phyloP scores from a whole-genome alignment of 2,888 invertebrate species.

The Steromphala cineraria region DNA sequence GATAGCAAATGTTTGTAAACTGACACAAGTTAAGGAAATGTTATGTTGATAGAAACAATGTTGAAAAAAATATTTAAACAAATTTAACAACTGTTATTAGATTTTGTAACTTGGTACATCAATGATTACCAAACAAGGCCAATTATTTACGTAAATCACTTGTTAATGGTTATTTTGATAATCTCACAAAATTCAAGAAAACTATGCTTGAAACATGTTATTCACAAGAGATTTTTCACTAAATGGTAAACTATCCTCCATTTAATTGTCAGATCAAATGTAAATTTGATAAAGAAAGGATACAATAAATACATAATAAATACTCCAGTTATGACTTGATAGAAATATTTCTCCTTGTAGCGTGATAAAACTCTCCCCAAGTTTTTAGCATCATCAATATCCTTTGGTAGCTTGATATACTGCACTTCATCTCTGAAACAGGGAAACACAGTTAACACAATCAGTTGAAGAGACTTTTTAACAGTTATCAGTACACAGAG shows the following conservation, averaged over 20 bases:
- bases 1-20: slow-evolving; percentile 97
- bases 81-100: too few species aligned
- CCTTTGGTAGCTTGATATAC: slow-evolving; percentile 91
- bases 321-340: slow-evolving; percentile 92
- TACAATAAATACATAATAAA: slow-evolving; percentile 97
- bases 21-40: slow-evolving; percentile 58
- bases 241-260: neutral
- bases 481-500: too few species aligned
- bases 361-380: slow-evolving; percentile 91
- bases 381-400: slow-evolving; percentile 96
- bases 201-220: neutral
- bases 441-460: too few species aligned
- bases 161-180: too few species aligned
- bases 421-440: slow-evolving; percentile 87
- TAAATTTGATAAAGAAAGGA: slow-evolving; percentile 53
- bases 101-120: too few species aligned
- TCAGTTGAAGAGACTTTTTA: too few species aligned
- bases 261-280: too few species aligned
- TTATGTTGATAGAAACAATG: neutral
- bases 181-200: too few species aligned
- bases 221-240: neutral
- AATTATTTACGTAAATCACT: too few species aligned
- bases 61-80: too few species aligned
- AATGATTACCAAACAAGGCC: too few species aligned
- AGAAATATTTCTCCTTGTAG: slow-evolving; percentile 94